These are phyloP conservation scores for Pilophorus perplexus DNA, from an alignment of 2,888 invertebrate genomes.

Conservation along the genomic window DNA sequence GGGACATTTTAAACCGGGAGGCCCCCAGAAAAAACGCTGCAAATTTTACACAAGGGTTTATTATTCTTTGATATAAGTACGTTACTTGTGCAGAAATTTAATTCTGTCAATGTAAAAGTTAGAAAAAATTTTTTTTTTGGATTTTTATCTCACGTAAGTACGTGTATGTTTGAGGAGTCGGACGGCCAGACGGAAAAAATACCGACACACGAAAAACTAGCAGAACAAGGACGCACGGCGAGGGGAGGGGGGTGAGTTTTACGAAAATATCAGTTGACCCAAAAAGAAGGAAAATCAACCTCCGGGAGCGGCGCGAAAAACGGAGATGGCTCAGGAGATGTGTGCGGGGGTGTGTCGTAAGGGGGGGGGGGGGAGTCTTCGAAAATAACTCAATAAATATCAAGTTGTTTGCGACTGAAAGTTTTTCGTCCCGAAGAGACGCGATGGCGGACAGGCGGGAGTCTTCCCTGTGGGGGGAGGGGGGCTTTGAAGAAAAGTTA, in stretches of 20 bases:
- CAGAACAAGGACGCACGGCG: slow-evolving; percentile 11
- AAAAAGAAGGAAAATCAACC: slow-evolving; percentile 31
- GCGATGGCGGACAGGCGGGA: not conserved
- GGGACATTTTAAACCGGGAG: too few relatives aligned
- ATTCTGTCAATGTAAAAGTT: too few relatives aligned
- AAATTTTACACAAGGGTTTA: too few relatives aligned
- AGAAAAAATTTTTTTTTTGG: too few relatives aligned
- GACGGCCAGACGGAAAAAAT: slow-evolving; percentile 16
- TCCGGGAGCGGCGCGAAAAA: slow-evolving; percentile 6
- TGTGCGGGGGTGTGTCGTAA: not conserved
- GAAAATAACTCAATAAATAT: slow-evolving; percentile 47
- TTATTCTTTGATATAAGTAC: too few relatives aligned
- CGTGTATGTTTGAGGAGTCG: too few relatives aligned
- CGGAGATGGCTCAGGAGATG: slow-evolving; percentile 1
- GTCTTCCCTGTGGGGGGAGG: not conserved
- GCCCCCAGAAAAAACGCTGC: too few relatives aligned
- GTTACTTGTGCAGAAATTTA: too few relatives aligned
- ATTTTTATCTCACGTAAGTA: too few relatives aligned
- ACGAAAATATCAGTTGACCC: slow-evolving; percentile 41
- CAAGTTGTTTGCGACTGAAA: slow-evolving; percentile 46
- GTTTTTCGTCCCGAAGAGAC: slow-evolving; percentile 40
- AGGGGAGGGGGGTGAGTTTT: slow-evolving; percentile 7
- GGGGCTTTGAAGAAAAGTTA: slow-evolving; percentile 32
- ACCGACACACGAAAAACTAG: slow-evolving; percentile 25
- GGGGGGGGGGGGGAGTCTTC: slow-evolving; percentile 35